Percentiles rank a stretch among this genome's conserved stretches.
Conservation (phyloP, 2,797 vertebrate species). For the Parauchenoglanis punctatus region DNA sequence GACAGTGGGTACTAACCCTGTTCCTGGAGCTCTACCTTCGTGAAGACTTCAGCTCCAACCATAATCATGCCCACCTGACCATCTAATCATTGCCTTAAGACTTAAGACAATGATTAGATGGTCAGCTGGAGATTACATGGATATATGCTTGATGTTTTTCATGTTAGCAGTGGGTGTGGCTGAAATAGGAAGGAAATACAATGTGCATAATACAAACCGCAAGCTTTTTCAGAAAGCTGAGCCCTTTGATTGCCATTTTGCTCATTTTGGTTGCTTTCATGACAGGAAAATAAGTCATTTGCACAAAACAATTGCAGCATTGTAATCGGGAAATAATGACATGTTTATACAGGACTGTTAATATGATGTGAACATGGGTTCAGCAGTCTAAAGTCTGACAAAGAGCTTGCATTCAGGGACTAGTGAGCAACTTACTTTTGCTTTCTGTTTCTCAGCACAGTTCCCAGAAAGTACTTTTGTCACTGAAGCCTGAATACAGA, state of each 20-base stretch:
- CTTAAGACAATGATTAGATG: too few species aligned
- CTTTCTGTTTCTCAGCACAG: slow-evolving; percentile 18
- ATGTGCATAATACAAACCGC: background rate
- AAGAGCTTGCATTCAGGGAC: background rate
- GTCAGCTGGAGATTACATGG: too few species aligned
- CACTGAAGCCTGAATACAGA: background rate
- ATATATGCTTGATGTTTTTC: too few species aligned
- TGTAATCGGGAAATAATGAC: background rate
- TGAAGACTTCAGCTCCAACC: too few species aligned
- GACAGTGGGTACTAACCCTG: too few species aligned
- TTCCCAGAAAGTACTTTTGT: slow-evolving; percentile 2
- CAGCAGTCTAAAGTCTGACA: background rate
- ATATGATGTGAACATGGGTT: background rate
- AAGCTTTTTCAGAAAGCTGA: background rate
- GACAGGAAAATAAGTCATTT: background rate
- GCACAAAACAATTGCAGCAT: background rate
- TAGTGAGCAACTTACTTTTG: background rate
- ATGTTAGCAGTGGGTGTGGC: background rate
- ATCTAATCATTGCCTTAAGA: too few species aligned
- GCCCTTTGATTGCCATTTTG: background rate
- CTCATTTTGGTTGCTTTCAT: background rate
- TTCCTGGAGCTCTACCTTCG: too few species aligned
- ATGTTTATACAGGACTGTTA: background rate
- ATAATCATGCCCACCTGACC: too few species aligned
- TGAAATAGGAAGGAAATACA: background rate